Percentiles rank a stretch among this genome's conserved stretches.
These are phyloP conservation scores for human (Homo sapiens) DNA, from an alignment of 2,113 vertebrate species.

Conservation along the genomic window DNA sequence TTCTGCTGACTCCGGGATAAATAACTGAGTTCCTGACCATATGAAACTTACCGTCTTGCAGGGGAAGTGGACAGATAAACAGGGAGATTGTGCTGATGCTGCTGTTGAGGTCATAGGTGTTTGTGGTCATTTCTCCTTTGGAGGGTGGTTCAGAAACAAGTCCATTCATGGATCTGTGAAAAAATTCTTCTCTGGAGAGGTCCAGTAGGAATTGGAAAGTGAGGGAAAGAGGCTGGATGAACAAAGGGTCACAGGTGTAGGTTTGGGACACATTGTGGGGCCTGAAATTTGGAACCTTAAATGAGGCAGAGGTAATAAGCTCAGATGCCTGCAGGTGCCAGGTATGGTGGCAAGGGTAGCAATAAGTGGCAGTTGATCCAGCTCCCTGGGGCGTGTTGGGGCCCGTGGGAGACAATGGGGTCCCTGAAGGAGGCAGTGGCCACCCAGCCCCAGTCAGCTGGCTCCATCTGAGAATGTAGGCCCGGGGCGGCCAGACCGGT, in stretches of 20 bases:
- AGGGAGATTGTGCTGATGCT: no score
- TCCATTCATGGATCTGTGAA: not conserved
- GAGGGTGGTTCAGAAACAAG: not conserved
- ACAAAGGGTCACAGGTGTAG: not conserved
- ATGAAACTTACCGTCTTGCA: not conserved
- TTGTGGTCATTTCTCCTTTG: not conserved
- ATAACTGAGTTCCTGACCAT: no score
- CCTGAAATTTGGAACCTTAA: not conserved
- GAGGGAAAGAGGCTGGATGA: not conserved
- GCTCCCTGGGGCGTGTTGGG: not conserved
- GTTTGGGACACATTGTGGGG: not conserved
- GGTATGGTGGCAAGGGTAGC: not conserved
- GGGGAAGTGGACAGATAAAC: not conserved
- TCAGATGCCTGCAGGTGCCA: not conserved
- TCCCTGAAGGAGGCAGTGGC: not conserved
- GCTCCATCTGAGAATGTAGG: not conserved
- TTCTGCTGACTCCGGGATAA: not conserved
- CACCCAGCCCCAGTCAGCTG: not conserved
- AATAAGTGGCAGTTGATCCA: rapidly evolving
- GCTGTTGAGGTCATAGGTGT: not conserved
- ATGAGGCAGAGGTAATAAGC: not conserved
- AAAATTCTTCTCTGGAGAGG: not conserved
- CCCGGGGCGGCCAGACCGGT: not conserved
- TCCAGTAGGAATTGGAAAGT: not conserved
- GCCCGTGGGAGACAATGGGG: not conserved